phyloP scores from a whole-genome alignment of 2,113 vertebrate genomes.

The Arvicanthis niloticus region DNA sequence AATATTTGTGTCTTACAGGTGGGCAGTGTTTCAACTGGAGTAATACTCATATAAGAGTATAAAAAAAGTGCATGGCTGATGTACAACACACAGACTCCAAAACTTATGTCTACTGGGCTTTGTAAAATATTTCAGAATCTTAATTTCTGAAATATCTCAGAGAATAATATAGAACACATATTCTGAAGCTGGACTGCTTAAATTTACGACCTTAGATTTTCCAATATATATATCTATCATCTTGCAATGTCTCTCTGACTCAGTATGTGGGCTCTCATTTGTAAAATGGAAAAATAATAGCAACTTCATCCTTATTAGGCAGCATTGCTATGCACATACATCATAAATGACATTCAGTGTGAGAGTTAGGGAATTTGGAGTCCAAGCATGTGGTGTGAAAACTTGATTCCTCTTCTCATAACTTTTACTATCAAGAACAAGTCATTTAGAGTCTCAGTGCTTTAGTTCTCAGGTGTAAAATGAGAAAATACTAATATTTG shows the following conservation, averaged over 20 bases:
- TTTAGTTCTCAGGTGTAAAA: not conserved
- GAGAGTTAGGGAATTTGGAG: not conserved
- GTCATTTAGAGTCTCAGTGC: not conserved
- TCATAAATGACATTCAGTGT: not conserved
- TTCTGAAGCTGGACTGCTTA: not conserved
- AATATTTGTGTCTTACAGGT: not conserved
- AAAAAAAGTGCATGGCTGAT: not conserved
- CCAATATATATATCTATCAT: not conserved
- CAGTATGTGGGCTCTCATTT: not conserved
- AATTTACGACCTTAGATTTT: not conserved
- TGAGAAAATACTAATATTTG: not conserved
- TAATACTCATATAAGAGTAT: not conserved
- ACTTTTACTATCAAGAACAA: not conserved
- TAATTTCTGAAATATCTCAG: not conserved
- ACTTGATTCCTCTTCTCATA: not conserved
- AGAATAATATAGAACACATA: not conserved
- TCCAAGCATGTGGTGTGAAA: not conserved
- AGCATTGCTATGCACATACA: not conserved
- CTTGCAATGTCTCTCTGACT: not conserved
- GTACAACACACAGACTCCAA: not conserved
- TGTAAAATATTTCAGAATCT: not conserved
- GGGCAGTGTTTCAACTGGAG: not conserved
- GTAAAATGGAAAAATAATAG: constrained; percentile 15
- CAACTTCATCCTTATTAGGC: not conserved
- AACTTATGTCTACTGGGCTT: not conserved